Percentiles rank a stretch among this genome's conserved stretches.
Evolutionary conservation across 2,113 vertebrate species (phyloP).

Genomic region (Leucosticte australis): DNA sequence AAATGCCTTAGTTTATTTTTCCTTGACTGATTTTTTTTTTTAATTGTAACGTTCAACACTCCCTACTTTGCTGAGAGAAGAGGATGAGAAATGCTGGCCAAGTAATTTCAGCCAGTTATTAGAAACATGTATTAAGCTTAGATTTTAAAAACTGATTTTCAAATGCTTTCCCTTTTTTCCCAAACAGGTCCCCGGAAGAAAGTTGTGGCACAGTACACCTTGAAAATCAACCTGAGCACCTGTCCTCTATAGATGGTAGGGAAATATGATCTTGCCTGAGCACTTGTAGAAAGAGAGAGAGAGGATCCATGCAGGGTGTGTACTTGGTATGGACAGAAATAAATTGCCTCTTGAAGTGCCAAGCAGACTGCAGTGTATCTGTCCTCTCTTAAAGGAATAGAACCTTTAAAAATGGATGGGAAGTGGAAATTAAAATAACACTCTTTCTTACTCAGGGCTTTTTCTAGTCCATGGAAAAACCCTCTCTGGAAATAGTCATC

Average conservation of each 20-base stretch:
- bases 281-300: neutral
- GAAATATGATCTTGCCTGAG: neutral
- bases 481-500: neutral
- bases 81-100: neutral
- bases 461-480: neutral
- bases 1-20: neutral
- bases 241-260: neutral
- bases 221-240: neutral
- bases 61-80: neutral
- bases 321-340: neutral
- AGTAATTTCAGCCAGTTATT: neutral
- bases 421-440: neutral
- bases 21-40: neutral
- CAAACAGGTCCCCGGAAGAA: neutral
- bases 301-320: neutral
- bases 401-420: neutral
- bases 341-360: neutral
- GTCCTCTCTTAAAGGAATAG: neutral
- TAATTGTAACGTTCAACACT: neutral
- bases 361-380: neutral
- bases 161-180: neutral
- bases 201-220: neutral
- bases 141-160: neutral
- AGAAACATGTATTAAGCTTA: neutral
- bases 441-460: neutral